Conservation (phyloP, 1,140 invertebrate genomes). For the Adelges cooleyi region DNA sequence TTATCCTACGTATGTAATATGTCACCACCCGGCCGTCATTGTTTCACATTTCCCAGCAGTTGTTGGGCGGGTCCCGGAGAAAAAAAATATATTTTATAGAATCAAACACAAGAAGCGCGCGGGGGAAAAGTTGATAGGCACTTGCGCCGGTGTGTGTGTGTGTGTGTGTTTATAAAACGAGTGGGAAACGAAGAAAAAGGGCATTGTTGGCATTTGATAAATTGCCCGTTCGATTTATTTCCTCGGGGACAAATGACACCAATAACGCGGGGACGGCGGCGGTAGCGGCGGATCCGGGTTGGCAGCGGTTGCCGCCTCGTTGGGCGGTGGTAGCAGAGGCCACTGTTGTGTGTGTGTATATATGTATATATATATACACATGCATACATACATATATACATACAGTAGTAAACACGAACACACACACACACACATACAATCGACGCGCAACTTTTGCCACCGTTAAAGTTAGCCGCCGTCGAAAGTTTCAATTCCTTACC, state of each 20-base stretch:
- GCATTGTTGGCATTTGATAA: constrained; percentile 27
- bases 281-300: not conserved
- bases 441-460: not conserved
- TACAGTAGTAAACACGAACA: no score
- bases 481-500: not conserved
- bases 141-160: not conserved
- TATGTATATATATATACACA: no score
- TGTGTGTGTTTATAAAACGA: not conserved
- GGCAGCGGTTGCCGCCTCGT: constrained; percentile 18
- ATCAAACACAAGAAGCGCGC: not conserved
- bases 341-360: no score
- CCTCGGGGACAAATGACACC: constrained; percentile 27
- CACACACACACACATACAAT: no score
- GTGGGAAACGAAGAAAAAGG: constrained; percentile 25
- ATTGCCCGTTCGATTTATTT: constrained; percentile 28
- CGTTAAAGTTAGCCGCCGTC: not conserved
- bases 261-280: constrained; percentile 10
- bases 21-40: no score
- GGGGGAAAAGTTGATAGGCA: not conserved
- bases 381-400: no score
- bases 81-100: no score
- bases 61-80: no score
- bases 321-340: not conserved
- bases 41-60: no score
- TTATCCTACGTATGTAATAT: no score